Evolutionary conservation across 2,797 vertebrate genomes (phyloP).

Genomic region (Chelmon rostratus): DNA sequence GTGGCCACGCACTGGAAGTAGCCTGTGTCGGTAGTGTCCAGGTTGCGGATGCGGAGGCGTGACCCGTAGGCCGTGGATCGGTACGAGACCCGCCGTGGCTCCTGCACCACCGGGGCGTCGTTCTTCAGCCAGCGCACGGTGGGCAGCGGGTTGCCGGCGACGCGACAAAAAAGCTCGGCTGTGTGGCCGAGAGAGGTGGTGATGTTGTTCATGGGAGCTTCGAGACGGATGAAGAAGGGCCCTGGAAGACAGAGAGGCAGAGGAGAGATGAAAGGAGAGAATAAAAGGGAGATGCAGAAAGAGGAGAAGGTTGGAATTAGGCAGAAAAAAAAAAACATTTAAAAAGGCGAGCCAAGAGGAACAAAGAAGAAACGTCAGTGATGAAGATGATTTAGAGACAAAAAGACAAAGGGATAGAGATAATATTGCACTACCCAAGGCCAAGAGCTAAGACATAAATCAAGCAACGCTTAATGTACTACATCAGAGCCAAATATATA

Average conservation of each 20-base stretch:
- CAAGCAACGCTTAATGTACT: slow-evolving; percentile 44
- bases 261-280: background rate
- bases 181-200: slow-evolving; percentile 96
- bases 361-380: slow-evolving; percentile 6
- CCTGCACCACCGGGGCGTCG: slow-evolving; percentile 96
- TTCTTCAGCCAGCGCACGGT: slow-evolving; percentile 96
- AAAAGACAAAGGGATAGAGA: slow-evolving; percentile 23
- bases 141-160: slow-evolving; percentile 92
- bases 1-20: slow-evolving; percentile 98
- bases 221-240: slow-evolving; percentile 90
- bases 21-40: slow-evolving; percentile 98
- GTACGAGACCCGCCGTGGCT: slow-evolving; percentile 93
- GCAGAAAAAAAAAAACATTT: background rate
- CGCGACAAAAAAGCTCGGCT: slow-evolving; percentile 93
- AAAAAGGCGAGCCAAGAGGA: background rate
- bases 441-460: slow-evolving; percentile 57
- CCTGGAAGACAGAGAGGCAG: slow-evolving; percentile 56
- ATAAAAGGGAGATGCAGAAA: background rate
- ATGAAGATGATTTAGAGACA: slow-evolving; percentile 30
- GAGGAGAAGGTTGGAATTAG: background rate
- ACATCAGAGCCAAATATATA: slow-evolving; percentile 38
- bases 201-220: slow-evolving; percentile 98
- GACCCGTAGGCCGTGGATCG: slow-evolving; percentile 91
- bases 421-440: slow-evolving; percentile 28
- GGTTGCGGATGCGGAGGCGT: slow-evolving; percentile 94